A percentile compares a stretch with the other conserved stretches of the same genome.
These are phyloP conservation scores for Caenorhabditis uteleia DNA, from an alignment of 2,888 invertebrate genomes.

Conservation along the genomic window DNA sequence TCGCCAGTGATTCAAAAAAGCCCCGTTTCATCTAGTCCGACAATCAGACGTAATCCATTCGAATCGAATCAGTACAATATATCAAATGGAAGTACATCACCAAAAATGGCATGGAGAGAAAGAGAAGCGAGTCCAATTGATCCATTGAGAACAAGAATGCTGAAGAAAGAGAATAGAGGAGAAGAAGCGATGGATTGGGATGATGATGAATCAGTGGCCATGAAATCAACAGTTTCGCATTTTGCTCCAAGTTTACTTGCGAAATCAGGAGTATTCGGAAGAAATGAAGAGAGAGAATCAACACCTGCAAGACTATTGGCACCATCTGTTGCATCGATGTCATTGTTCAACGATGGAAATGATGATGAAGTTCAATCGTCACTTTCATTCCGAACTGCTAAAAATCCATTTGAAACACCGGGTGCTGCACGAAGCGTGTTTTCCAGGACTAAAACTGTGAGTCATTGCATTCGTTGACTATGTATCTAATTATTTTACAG, in stretches of 20 bases:
- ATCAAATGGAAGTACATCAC: background rate
- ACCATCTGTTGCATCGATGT: constrained; percentile 28
- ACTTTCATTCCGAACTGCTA: constrained; percentile 1
- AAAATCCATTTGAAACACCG: too few relatives aligned
- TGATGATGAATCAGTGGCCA: constrained; percentile 19
- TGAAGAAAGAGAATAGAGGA: background rate
- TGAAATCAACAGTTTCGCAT: background rate
- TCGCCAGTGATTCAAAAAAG: background rate
- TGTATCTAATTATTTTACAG: too few relatives aligned
- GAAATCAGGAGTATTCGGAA: background rate
- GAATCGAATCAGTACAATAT: background rate
- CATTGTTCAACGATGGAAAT: background rate
- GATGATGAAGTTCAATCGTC: background rate
- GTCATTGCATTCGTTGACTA: too few relatives aligned
- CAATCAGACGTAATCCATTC: background rate
- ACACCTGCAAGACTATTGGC: constrained; percentile 17
- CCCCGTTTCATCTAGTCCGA: background rate
- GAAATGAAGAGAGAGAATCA: constrained; percentile 1
- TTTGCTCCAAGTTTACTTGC: background rate
- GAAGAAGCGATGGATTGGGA: constrained; percentile 52
- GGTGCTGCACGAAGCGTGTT: too few relatives aligned
- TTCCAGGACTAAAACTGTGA: too few relatives aligned
- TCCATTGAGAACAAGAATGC: too few relatives aligned
- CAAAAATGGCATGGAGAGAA: constrained; percentile 19
- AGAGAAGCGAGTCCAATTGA: constrained; percentile 7